phyloP scores from a whole-genome alignment of 2,113 vertebrate species.

The Electrona antarctica region DNA sequence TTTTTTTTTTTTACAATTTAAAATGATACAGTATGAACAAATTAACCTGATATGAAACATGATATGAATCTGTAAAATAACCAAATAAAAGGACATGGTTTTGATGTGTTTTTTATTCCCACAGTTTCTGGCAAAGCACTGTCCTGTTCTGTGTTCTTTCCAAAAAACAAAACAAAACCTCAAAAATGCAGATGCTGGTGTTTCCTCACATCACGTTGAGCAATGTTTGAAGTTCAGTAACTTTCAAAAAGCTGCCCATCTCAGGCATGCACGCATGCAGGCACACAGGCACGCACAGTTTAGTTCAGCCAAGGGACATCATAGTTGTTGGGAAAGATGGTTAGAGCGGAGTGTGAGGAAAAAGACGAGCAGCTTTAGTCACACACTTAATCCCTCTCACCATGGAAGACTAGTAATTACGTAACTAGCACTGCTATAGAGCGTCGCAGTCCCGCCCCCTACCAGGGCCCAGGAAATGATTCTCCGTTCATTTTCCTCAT shows the following conservation, averaged over 20 bases:
- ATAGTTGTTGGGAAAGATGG: constrained; percentile 47
- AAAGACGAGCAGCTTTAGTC: constrained; percentile 49
- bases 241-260: constrained; percentile 41
- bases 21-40: too few species aligned
- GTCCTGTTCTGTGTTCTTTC: not conserved
- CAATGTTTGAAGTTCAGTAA: constrained; percentile 51
- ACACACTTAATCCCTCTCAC: constrained; percentile 58
- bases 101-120: not conserved
- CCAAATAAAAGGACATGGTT: too few species aligned
- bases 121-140: not conserved
- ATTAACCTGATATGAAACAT: too few species aligned
- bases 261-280: constrained; percentile 24
- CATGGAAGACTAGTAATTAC: constrained; percentile 50
- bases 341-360: constrained; percentile 26
- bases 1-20: too few species aligned
- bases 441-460: too few species aligned
- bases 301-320: constrained; percentile 71
- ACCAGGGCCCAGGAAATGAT: too few species aligned
- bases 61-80: too few species aligned
- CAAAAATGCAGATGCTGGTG: constrained; percentile 14
- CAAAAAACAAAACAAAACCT: constrained; percentile 16
- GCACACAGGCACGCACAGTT: constrained; percentile 41
- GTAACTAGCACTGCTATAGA: constrained; percentile 42
- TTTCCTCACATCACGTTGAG: constrained; percentile 28
- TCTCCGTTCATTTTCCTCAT: too few species aligned